Evolutionary conservation across 2,888 invertebrate species (phyloP).

Genomic region (Xiphydria camelus): DNA sequence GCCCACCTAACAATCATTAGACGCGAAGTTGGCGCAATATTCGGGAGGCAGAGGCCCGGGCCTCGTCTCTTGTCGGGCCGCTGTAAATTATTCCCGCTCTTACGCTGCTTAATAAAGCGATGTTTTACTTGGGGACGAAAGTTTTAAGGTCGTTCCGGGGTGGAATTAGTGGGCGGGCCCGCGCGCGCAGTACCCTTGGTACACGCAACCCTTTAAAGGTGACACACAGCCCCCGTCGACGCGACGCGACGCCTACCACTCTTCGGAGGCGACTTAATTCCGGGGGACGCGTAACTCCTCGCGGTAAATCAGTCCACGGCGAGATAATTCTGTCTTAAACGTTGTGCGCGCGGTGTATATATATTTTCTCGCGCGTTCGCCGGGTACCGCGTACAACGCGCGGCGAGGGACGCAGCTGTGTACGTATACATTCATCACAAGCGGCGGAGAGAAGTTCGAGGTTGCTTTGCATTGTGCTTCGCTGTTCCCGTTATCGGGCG

Average conservation of each 20-base stretch:
- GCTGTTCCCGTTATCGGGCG: too few species aligned
- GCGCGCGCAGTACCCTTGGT: neutral
- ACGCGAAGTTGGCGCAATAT: too few species aligned
- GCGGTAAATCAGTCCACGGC: slow-evolving; percentile 5
- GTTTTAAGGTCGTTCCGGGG: neutral
- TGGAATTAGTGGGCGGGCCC: slow-evolving; percentile 1
- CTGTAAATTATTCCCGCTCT: slow-evolving; percentile 6
- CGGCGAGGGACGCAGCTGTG: neutral
- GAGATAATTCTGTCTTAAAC: slow-evolving; percentile 6
- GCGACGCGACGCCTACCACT: slow-evolving; percentile 1
- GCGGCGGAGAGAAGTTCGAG: too few species aligned
- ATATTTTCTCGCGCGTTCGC: too few species aligned
- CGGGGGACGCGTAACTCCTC: slow-evolving; percentile 7
- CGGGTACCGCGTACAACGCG: too few species aligned
- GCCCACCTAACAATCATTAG: too few species aligned
- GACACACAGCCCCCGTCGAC: slow-evolving; percentile 2
- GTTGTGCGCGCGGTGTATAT: too few species aligned
- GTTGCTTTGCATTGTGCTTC: neutral
- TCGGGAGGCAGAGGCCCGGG: too few species aligned
- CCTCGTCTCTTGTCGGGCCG: neutral
- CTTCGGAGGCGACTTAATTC: slow-evolving; percentile 10
- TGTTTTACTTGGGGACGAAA: slow-evolving; percentile 1
- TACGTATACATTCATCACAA: neutral
- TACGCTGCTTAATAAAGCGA: slow-evolving; percentile 9
- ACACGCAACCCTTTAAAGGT: slow-evolving; percentile 7